Conservation (phyloP, 2,888 invertebrate genomes). For the Agrochola lychnidis region DNA sequence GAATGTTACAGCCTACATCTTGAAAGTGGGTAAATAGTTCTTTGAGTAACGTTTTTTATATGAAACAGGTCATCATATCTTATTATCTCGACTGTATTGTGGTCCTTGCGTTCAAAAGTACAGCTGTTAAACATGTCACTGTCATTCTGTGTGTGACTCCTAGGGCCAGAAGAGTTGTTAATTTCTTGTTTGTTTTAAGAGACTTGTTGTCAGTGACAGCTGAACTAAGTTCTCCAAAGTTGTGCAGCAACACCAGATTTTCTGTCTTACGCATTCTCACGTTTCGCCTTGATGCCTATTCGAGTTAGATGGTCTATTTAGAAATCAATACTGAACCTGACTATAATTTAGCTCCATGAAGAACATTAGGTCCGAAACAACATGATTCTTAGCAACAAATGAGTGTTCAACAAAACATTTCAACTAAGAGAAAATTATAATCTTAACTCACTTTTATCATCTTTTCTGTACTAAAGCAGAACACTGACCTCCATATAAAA, state of each 20-base stretch:
- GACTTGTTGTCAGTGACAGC: not conserved
- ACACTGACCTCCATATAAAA: not conserved
- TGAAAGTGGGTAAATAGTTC: slow-evolving; percentile 53
- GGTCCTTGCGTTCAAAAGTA: not conserved
- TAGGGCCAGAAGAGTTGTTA: not conserved
- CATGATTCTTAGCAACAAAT: not conserved
- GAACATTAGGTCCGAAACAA: no score
- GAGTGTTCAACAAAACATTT: not conserved
- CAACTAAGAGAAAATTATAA: not conserved
- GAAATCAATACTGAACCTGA: not conserved
- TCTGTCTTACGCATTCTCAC: not conserved
- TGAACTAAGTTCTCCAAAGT: not conserved
- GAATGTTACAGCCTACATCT: slow-evolving; percentile 39
- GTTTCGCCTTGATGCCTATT: not conserved
- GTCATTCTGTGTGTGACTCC: not conserved
- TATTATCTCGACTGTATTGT: slow-evolving; percentile 1
- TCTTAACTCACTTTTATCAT: not conserved
- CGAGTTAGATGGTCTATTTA: not conserved
- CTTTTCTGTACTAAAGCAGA: not conserved
- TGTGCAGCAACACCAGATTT: not conserved
- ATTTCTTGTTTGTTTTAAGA: not conserved
- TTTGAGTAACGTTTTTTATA: slow-evolving; percentile 44
- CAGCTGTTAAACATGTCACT: not conserved
- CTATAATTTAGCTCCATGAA: not conserved
- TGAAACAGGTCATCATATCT: slow-evolving; percentile 20